Evolutionary conservation across 2,113 vertebrate species (phyloP).

Genomic region (Phodopus roborovskii): DNA sequence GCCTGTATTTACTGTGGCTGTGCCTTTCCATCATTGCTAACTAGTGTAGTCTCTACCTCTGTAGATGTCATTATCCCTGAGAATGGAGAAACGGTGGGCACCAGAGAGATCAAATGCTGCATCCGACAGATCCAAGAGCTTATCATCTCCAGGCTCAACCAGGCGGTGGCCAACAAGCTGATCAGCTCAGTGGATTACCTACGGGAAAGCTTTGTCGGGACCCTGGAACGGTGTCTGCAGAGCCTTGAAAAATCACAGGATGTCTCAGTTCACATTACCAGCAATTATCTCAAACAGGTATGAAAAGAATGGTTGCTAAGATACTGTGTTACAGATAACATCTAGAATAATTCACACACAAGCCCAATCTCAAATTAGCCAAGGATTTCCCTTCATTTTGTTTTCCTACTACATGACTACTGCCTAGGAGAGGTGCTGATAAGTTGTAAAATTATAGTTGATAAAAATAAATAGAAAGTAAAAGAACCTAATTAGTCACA

Average conservation of each 20-base stretch:
- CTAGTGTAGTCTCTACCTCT: neutral
- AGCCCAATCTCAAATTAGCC: neutral
- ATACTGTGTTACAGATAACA: neutral
- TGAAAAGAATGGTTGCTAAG: neutral
- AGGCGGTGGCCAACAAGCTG: slow-evolving; percentile 97
- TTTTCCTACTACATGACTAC: neutral
- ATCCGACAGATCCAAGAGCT: slow-evolving; percentile 98
- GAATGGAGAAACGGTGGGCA: slow-evolving; percentile 94
- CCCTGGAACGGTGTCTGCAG: slow-evolving; percentile 95
- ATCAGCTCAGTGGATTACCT: slow-evolving; percentile 98
- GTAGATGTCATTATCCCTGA: slow-evolving; percentile 95
- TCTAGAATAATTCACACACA: neutral
- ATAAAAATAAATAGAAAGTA: neutral
- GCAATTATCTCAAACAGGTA: slow-evolving; percentile 98
- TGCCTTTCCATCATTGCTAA: neutral
- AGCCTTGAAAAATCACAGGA: slow-evolving; percentile 96
- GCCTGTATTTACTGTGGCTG: neutral
- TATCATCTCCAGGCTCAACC: slow-evolving; percentile 95
- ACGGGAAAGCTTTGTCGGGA: slow-evolving; percentile 97
- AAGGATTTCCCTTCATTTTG: neutral
- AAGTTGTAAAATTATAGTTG: neutral
- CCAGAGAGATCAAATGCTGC: slow-evolving; percentile 95
- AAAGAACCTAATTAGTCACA: neutral
- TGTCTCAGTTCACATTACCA: slow-evolving; percentile 90
- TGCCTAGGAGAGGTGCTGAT: neutral